phyloP scores from a whole-genome alignment of 2,797 vertebrate genomes.

The Potorous gilbertii region DNA sequence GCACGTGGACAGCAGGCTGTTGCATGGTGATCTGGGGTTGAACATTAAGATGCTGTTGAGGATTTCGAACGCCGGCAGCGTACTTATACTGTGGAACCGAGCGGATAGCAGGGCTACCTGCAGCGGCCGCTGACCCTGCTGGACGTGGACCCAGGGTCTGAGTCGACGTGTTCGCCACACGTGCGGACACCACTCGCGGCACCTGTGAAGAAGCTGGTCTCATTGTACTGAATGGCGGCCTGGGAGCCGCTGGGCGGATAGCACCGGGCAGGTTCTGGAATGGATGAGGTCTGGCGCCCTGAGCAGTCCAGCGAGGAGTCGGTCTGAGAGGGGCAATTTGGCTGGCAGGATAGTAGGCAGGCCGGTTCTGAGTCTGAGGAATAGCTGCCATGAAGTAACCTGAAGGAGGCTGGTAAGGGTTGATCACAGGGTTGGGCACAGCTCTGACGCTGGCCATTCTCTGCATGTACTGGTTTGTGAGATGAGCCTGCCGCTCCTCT shows the following conservation, averaged over 20 bases:
- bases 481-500: slow-evolving; percentile 95
- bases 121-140: slow-evolving; percentile 86
- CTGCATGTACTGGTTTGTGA: slow-evolving; percentile 82
- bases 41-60: slow-evolving; percentile 87
- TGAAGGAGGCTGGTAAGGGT: slow-evolving; percentile 94
- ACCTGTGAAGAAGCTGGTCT: neutral
- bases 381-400: slow-evolving; percentile 98
- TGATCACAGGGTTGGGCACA: neutral
- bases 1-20: slow-evolving; percentile 94
- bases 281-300: slow-evolving; percentile 94
- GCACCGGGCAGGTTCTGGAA: slow-evolving; percentile 96
- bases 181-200: slow-evolving; percentile 64
- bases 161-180: slow-evolving; percentile 86
- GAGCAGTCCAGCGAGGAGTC: slow-evolving; percentile 93
- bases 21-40: slow-evolving; percentile 92
- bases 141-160: slow-evolving; percentile 93
- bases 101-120: slow-evolving; percentile 88
- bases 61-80: slow-evolving; percentile 93
- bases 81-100: slow-evolving; percentile 95
- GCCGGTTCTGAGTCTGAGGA: slow-evolving; percentile 95
- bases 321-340: slow-evolving; percentile 94
- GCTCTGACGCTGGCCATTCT: neutral
- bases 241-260: slow-evolving; percentile 91
- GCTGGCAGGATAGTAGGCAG: slow-evolving; percentile 94
- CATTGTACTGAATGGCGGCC: neutral